These are phyloP conservation scores for Adelphocoris suturalis DNA, from an alignment of 2,888 invertebrate species.

Conservation along the genomic window DNA sequence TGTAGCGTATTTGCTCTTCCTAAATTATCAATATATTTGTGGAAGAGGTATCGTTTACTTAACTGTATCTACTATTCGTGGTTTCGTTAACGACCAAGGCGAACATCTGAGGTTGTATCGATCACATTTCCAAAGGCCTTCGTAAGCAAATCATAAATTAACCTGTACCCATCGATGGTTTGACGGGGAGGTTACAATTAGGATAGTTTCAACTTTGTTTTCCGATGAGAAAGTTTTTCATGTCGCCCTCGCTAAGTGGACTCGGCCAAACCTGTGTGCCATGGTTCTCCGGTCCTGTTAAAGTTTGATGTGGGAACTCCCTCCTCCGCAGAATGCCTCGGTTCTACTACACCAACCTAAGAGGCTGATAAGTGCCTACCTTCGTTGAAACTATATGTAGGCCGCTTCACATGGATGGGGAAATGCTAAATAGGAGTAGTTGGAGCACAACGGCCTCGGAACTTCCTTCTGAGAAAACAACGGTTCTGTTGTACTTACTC, in stretches of 20 bases:
- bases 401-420: constrained; percentile 45
- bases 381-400: constrained; percentile 11
- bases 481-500: constrained; percentile 13
- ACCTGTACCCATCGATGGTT: not conserved
- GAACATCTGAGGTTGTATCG: not conserved
- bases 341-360: not conserved
- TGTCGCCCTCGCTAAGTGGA: not conserved
- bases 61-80: too few species aligned
- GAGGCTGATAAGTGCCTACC: not conserved
- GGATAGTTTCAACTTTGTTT: not conserved
- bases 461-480: not conserved
- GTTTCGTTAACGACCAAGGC: too few species aligned
- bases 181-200: not conserved
- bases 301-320: not conserved
- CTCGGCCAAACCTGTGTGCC: not conserved
- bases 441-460: constrained; percentile 36
- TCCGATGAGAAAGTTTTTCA: not conserved
- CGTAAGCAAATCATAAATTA: not conserved
- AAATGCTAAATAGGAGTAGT: constrained; percentile 50
- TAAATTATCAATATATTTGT: too few species aligned
- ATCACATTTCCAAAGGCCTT: not conserved
- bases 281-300: not conserved
- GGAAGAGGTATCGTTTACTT: too few species aligned
- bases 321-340: not conserved
- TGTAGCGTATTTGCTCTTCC: too few species aligned